Evolutionary conservation across 1,140 invertebrate genomes (phyloP), one percentile per base, ranked within the genome.

Genomic region (Pseudomyrmex pallidus): DNA sequence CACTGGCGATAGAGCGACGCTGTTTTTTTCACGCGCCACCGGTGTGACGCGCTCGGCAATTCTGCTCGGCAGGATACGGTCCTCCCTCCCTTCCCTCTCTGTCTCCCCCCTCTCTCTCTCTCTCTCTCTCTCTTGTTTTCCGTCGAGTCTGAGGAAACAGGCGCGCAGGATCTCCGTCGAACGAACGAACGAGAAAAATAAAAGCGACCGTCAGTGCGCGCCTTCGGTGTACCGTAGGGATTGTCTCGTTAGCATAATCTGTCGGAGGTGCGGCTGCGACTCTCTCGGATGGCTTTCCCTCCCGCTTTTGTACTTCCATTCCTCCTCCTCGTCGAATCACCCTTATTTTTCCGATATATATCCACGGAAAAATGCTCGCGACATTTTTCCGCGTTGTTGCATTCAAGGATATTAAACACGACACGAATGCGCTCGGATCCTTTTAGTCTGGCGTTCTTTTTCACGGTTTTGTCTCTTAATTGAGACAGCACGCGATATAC

Each of bases 171-270:
- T 80, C 70, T 83, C 48, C 59, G 17, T 15, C 13, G 64, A 76
- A 83, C 13, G 72, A 76, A 84, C 70, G 57, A 35, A 35, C 70
- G 57, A 67, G 85, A 88, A 85, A 90, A 90, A 90, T 86, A 90
- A 86, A 84, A 68, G 74, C 74, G 56, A 73, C 72, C 70, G 82
- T 78, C 74, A 74, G 85, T 77, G 82, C 72, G 76, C 63, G 56
- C 66, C 57, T 77, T 73, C 54, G 74, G 62, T 74, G 73, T 83
- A 85, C 89, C 85, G 54, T 61, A 68, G 85, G 82, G 89, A 86
- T 92, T 87, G 87, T 87, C 90, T 92, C 90, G 90, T 93, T 93
- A 93, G 87, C 92, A 92, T 91, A 92, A 92, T 93, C 89, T 89
- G 83, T 67, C 54, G 74, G 77, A 91, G 89, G 87, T 44, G 52